Evolutionary conservation across 92 coral and sea anemone genomes (phyloP).

Genomic region (Porites cylindrica): DNA sequence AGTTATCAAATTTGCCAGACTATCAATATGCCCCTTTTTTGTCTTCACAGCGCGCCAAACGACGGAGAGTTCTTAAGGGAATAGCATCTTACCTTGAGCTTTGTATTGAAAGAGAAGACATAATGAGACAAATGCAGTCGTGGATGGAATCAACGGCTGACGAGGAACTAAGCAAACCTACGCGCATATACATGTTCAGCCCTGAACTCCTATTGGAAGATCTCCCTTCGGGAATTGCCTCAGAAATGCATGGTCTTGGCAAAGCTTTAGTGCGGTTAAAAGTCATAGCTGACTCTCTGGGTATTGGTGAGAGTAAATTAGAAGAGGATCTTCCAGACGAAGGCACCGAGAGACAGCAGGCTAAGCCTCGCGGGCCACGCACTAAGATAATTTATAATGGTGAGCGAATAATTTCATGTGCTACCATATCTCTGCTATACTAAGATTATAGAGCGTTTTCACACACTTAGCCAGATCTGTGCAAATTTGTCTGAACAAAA

Average conservation of each 20-base stretch:
- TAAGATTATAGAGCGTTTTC: no score
- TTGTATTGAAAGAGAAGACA: constrained; percentile 79
- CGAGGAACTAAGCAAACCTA: constrained; percentile 49
- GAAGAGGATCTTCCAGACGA: constrained; percentile 47
- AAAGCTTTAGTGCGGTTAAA: constrained; percentile 59
- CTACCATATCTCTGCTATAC: background rate
- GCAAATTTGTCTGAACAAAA: no score
- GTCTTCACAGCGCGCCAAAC: constrained; percentile 60
- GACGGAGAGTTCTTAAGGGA: constrained; percentile 65
- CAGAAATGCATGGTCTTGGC: constrained; percentile 49
- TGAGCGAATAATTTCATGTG: background rate
- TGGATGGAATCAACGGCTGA: constrained; percentile 81
- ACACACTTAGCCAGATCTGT: no score
- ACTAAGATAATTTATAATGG: constrained; percentile 46
- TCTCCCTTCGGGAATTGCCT: constrained; percentile 51
- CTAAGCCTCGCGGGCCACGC: constrained; percentile 39
- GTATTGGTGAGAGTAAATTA: constrained; percentile 67
- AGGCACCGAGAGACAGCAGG: background rate
- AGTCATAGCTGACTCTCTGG: constrained; percentile 84
- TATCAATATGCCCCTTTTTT: background rate
- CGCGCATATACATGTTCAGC: constrained; percentile 42
- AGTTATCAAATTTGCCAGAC: no score
- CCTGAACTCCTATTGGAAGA: constrained; percentile 76
- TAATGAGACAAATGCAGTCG: constrained; percentile 74
- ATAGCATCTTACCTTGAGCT: constrained; percentile 72